Base-by-base conservation (phyloP, 53 echinoderm and acorn worm species). In the Zoroaster sp. region DNA sequence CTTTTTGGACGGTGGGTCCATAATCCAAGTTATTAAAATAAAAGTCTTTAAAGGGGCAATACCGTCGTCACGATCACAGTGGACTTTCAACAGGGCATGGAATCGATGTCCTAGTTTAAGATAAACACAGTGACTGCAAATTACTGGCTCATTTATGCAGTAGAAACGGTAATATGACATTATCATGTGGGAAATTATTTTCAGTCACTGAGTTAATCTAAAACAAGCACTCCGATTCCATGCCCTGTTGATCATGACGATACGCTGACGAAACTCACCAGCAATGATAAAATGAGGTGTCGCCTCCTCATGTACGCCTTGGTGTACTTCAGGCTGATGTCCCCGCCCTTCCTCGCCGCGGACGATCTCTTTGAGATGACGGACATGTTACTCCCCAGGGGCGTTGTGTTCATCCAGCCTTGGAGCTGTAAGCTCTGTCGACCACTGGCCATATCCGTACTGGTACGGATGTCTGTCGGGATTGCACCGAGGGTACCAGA, bases 271-370 rank as follows among this genome's bases (percentile, higher is more conserved):
- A 32, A 23, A 91, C 95, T 83, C 67, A 97, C 98, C 87, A 97
- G 67, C 18, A 97, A 40, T 8, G 92, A 82, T 38, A 97, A 66
- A 44, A 97, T 95, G 15, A 97, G 94, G 38, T 90, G 85, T 42
- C 98, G 88, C 47, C 95, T 87, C 89, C 89, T 97, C 91, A 97
- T 88, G 75, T 97, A 97, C 68, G 94, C 94, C 74, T 94, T 95
- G 46, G 88, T 91, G 68, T 95, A 94, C 46, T 94, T 92, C 15
- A 90, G 72, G 44, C 90, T 90, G 2, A 89, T 77, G 35, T 95
- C 98, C 0, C 92, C 92, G 34, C 98, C 94, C 90, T 97, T 97
- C 83, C 92, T 89, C 4, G 98, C 94, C 5, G 90, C 92, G 3
- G 98, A 92, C 31, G 98, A 97, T 39, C 95, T 78, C 91, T 92